These are phyloP conservation scores for Ephestia elutella DNA, from an alignment of 1,140 invertebrate genomes.

Conservation along the genomic window DNA sequence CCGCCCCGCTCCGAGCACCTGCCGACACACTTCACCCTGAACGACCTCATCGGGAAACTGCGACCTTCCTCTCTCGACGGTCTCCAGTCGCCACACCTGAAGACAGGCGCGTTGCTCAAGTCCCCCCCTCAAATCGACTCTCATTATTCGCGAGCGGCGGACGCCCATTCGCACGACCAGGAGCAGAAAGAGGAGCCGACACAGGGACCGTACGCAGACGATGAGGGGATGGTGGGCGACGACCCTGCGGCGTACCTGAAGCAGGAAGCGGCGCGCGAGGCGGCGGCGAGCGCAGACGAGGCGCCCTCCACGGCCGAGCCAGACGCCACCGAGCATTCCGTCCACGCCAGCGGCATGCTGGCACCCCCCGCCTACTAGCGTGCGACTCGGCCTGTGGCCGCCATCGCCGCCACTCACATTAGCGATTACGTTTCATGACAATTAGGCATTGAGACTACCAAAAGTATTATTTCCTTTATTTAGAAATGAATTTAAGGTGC, in stretches of 20 bases:
- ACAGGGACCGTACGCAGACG: constrained; percentile 73
- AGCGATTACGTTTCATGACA: constrained; percentile 27
- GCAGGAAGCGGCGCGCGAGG: constrained; percentile 43
- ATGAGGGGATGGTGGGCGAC: constrained; percentile 72
- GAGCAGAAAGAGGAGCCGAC: constrained; percentile 67
- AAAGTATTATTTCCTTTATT: constrained; percentile 67
- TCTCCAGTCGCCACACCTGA: constrained; percentile 68
- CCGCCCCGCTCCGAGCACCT: constrained; percentile 70
- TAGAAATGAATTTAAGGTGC: constrained; percentile 32
- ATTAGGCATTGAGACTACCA: constrained; percentile 62
- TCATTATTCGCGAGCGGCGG: constrained; percentile 68
- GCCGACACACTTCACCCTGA: constrained; percentile 69
- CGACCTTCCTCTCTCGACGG: constrained; percentile 70
- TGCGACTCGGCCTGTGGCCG: constrained; percentile 35
- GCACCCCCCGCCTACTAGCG: constrained; percentile 70
- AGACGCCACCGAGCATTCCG: constrained; percentile 72
- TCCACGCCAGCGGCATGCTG: constrained; percentile 72
- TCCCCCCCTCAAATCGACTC: constrained; percentile 67
- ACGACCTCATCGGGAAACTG: constrained; percentile 70
- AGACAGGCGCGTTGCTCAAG: constrained; percentile 56
- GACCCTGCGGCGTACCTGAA: constrained; percentile 66
- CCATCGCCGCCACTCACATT: constrained; percentile 9
- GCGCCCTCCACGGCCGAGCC: constrained; percentile 75
- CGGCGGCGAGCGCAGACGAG: constrained; percentile 52
- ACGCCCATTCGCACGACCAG: constrained; percentile 59